These are phyloP conservation scores for Heliconius erato DNA, from an alignment of 2,888 invertebrate species.

Conservation along the genomic window DNA sequence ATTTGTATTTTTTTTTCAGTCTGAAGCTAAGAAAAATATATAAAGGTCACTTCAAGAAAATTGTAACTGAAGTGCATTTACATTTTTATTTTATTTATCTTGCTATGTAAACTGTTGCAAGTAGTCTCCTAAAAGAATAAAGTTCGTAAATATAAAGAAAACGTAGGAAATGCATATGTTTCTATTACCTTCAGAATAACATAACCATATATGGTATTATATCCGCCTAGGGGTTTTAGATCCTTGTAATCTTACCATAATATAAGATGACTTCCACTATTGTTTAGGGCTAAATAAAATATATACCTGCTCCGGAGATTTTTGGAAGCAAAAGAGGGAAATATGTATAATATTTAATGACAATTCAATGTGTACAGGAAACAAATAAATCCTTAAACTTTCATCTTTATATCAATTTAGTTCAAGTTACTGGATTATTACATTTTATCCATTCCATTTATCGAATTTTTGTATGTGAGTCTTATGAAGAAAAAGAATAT, in stretches of 20 bases:
- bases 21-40: no score
- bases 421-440: background rate
- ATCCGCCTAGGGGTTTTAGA: slow-evolving; percentile 25
- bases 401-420: background rate
- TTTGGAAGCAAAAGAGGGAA: background rate
- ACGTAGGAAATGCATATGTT: slow-evolving; percentile 1
- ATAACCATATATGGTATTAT: slow-evolving; percentile 23
- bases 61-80: no score
- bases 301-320: background rate
- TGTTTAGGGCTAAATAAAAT: slow-evolving; percentile 14
- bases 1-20: no score
- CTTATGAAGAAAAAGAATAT: background rate
- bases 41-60: no score
- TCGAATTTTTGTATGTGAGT: no score
- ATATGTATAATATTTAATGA: background rate
- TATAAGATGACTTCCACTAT: slow-evolving; percentile 9
- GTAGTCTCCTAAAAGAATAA: background rate
- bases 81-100: no score
- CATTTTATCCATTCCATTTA: no score
- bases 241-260: slow-evolving; percentile 34
- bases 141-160: background rate
- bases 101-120: no score
- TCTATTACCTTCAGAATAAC: background rate
- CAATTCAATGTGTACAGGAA: background rate
- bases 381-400: background rate